phyloP scores from a whole-genome alignment of 1,140 invertebrate species.

The Aphaenogaster floridana region DNA sequence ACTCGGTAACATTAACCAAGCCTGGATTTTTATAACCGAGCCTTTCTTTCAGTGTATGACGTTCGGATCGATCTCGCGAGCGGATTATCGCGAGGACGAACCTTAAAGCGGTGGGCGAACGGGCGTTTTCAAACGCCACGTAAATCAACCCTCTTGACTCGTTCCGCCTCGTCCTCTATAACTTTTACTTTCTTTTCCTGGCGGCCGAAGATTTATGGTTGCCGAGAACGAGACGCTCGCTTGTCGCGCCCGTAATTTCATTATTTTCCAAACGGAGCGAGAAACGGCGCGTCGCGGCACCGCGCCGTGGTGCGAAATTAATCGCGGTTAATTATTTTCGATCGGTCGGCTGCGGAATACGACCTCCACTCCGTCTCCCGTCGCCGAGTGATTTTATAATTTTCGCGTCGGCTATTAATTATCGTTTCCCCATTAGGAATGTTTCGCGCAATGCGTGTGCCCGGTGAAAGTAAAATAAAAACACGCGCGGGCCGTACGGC shows the following conservation, averaged over 20 bases:
- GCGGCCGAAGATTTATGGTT: constrained; percentile 26
- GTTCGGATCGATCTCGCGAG: constrained; percentile 9
- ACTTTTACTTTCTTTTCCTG: constrained; percentile 56
- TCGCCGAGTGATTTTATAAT: constrained; percentile 50
- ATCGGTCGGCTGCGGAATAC: constrained; percentile 27
- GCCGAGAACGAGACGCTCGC: constrained; percentile 53
- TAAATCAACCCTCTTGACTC: constrained; percentile 40
- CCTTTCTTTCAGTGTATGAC: neutral
- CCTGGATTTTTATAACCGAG: too few species aligned
- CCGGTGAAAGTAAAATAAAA: constrained; percentile 42
- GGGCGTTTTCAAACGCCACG: constrained; percentile 34
- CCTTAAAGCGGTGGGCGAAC: constrained; percentile 14
- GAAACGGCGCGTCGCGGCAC: constrained; percentile 13
- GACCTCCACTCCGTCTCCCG: neutral
- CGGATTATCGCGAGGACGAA: constrained; percentile 26
- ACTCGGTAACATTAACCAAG: too few species aligned
- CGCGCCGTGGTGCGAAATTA: constrained; percentile 39
- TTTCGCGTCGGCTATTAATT: constrained; percentile 53
- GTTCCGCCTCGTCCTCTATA: constrained; percentile 4
- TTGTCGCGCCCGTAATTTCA: constrained; percentile 52
- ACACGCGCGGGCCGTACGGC: neutral
- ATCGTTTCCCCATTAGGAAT: constrained; percentile 37
- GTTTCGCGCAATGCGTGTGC: neutral
- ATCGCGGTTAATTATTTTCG: constrained; percentile 62
- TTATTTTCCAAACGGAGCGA: constrained; percentile 54